These are phyloP conservation scores for Cataglyphis hispanica DNA, from an alignment of 1,140 invertebrate species.

Conservation along the genomic window DNA sequence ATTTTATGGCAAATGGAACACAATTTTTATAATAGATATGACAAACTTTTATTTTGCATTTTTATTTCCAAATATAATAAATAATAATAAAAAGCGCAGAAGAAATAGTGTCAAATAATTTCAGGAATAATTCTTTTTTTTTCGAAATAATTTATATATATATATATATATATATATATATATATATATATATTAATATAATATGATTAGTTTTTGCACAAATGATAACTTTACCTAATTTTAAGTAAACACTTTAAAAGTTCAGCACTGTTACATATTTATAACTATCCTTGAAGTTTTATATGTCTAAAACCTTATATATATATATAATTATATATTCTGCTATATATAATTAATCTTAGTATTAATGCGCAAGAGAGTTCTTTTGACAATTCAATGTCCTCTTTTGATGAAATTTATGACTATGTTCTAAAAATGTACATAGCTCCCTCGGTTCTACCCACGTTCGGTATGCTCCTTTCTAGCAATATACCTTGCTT, in stretches of 20 bases:
- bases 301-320: background rate
- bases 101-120: background rate
- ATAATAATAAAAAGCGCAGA: background rate
- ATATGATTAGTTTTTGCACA: background rate
- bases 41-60: background rate
- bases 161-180: too few species aligned
- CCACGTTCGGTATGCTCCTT: conserved; percentile 2
- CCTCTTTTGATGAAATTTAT: conserved; percentile 42
- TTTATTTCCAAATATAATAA: background rate
- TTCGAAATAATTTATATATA: too few species aligned
- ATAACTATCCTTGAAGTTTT: background rate
- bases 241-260: conserved; percentile 14
- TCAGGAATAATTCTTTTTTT: background rate
- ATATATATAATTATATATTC: background rate
- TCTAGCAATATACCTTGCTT: background rate
- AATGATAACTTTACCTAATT: background rate
- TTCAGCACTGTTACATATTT: background rate
- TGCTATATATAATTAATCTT: conserved; percentile 14
- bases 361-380: background rate
- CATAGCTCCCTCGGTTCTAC: background rate
- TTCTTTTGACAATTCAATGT: conserved; percentile 24
- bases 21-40: background rate
- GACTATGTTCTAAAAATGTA: conserved; percentile 5
- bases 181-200: conserved; percentile 14
- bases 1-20: background rate